phyloP scores from a whole-genome alignment of 2,797 vertebrate genomes.

The Etheostoma nigrum region DNA sequence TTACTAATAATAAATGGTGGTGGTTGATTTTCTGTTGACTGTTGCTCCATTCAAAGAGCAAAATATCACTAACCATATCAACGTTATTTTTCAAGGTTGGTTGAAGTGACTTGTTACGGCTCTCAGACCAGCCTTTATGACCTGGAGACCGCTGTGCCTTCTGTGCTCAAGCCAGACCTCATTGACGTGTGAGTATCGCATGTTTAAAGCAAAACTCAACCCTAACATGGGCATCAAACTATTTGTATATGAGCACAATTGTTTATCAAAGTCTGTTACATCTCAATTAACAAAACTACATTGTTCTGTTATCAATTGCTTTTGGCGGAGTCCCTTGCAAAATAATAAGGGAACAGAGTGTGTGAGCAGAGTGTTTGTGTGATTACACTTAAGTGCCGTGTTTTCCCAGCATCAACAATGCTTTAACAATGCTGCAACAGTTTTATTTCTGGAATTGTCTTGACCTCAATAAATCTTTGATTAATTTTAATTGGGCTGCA shows the following conservation, averaged over 20 bases:
- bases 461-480: no score
- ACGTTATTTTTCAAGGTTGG: conserved; percentile 85
- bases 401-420: conserved; percentile 1
- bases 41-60: not conserved
- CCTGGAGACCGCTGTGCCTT: conserved; percentile 97
- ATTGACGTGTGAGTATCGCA: conserved; percentile 94
- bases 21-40: not conserved
- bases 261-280: not conserved
- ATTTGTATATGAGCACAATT: not conserved
- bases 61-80: not conserved
- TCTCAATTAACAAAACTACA: not conserved
- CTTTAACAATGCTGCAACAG: no score
- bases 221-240: not conserved
- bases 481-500: no score
- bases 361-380: conserved; percentile 10
- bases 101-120: conserved; percentile 95
- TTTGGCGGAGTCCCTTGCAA: not conserved
- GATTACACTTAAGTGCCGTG: not conserved
- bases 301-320: not conserved
- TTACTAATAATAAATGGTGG: not conserved
- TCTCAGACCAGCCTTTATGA: conserved; percentile 96
- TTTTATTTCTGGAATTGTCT: not conserved
- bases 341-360: not conserved
- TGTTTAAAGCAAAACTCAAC: not conserved
- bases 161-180: conserved; percentile 97